Evolutionary conservation across 2,888 invertebrate species (phyloP).

Genomic region (Heliconius ismenius): DNA sequence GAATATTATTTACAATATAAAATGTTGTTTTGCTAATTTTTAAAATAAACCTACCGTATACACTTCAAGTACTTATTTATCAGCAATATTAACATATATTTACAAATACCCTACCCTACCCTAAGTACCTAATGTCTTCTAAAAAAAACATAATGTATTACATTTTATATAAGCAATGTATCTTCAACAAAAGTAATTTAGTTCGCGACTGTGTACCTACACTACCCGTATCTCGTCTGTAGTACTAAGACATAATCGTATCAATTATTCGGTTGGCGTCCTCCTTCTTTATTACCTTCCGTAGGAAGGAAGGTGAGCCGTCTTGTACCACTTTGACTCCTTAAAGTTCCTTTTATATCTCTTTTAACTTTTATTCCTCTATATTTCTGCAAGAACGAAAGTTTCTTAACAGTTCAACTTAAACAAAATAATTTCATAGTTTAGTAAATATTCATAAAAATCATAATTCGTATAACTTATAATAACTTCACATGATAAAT

Average conservation of each 20-base stretch:
- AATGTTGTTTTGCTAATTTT: too few species aligned
- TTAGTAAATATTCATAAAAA: background rate
- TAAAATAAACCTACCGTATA: background rate
- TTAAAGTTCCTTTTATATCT: conserved; percentile 34
- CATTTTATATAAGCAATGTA: conserved; percentile 2
- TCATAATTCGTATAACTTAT: background rate
- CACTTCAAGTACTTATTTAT: background rate
- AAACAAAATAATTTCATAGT: background rate
- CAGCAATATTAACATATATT: background rate
- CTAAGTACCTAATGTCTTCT: background rate
- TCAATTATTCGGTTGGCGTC: conserved; percentile 79
- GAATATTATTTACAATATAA: too few species aligned
- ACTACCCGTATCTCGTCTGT: conserved; percentile 44
- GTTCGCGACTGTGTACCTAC: conserved; percentile 4
- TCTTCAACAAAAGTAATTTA: conserved; percentile 48
- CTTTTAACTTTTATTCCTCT: conserved; percentile 26
- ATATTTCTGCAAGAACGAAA: background rate
- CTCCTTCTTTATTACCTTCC: conserved; percentile 74
- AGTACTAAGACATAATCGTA: conserved; percentile 74
- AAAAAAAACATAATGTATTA: background rate
- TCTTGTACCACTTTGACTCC: conserved; percentile 37
- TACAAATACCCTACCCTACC: background rate
- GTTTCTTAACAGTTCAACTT: background rate
- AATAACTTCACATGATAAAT: background rate
- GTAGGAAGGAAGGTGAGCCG: conserved; percentile 55